A percentile compares a stretch with the other conserved stretches of the same genome.
phyloP scores from a whole-genome alignment of 2,888 invertebrate species.

The Pachycephus smyrnensis region DNA sequence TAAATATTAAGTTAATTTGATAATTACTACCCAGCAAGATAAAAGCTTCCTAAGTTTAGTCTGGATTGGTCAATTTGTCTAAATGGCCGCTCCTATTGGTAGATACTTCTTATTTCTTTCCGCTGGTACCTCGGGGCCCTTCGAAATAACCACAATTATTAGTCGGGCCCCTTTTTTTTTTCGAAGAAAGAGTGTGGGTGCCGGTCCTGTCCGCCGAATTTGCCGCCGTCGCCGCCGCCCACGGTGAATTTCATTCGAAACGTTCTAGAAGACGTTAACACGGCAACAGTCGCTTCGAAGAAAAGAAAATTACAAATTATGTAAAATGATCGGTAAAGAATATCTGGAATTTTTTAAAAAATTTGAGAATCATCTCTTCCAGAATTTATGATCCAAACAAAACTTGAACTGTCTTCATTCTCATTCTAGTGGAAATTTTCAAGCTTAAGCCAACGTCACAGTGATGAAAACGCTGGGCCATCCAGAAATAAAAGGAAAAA shows the following conservation, averaged over 20 bases:
- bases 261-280: not conserved
- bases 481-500: not conserved
- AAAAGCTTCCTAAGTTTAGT: constrained; percentile 19
- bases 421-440: not conserved
- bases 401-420: not conserved
- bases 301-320: not conserved
- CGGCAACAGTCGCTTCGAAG: not conserved
- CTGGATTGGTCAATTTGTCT: constrained; percentile 48
- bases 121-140: constrained; percentile 23
- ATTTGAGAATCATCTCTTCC: not conserved
- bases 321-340: not conserved
- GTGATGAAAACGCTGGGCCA: not conserved
- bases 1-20: constrained; percentile 48
- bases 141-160: constrained; percentile 48
- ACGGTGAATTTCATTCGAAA: not conserved
- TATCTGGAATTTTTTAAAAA: not conserved
- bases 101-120: constrained; percentile 25
- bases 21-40: constrained; percentile 36
- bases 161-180: not conserved
- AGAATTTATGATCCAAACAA: not conserved
- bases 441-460: not conserved
- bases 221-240: not conserved
- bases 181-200: constrained; percentile 19
- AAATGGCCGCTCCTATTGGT: constrained; percentile 31
- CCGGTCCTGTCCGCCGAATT: not conserved